Evolutionary conservation across 2,888 invertebrate genomes (phyloP), one percentile per base, ranked within the genome.

Genomic region (Cremastinae sp.): DNA sequence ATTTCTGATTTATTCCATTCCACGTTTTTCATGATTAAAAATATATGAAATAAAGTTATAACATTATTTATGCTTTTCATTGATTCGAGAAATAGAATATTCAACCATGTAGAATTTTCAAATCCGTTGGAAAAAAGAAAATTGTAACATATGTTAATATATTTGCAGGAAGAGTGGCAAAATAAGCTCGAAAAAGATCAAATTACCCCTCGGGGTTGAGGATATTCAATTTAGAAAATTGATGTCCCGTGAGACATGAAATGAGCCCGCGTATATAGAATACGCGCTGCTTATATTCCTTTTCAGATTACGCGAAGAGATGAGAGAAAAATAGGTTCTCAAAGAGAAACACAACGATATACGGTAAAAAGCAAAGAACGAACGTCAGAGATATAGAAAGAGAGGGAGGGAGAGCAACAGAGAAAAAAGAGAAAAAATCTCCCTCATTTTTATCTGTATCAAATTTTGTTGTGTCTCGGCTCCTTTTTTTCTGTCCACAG

Each of bases 221-320:
- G 56, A 66, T 73, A 77, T 81, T 78, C 80, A 73, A 77, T 80
- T 74, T 81, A 74, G 75, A 43, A 74, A 81, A 80, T 80, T 79
- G 53, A 65, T 53, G 82, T 83, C 41, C 80, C 78, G 71, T 83
- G 80, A 78, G 82, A 86, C 87, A 84, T 86, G 87, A 87, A 87
- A 87, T 87, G 85, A 87, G 86, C 84, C 83, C 84, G 82, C n/a
- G n/a, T n/a, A n/a, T n/a, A n/a, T n/a, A 83, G 83, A 58, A 56
- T 45, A 76, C 74, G 61, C 76, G n/a, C n/a, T n/a, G n/a, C n/a
- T n/a, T n/a, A n/a, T n/a, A n/a, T n/a, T n/a, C n/a, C 53, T 78
- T 78, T 78, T 49, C 71, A 69, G 72, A 75, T 79, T 78, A 78
- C 58, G 53, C 53, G 64, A 47, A n/a, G 71, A 62, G 74, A 75